Evolutionary conservation across 1,140 invertebrate species (phyloP), one percentile per base, ranked within the genome.

Genomic region (Saxidomus purpurata): DNA sequence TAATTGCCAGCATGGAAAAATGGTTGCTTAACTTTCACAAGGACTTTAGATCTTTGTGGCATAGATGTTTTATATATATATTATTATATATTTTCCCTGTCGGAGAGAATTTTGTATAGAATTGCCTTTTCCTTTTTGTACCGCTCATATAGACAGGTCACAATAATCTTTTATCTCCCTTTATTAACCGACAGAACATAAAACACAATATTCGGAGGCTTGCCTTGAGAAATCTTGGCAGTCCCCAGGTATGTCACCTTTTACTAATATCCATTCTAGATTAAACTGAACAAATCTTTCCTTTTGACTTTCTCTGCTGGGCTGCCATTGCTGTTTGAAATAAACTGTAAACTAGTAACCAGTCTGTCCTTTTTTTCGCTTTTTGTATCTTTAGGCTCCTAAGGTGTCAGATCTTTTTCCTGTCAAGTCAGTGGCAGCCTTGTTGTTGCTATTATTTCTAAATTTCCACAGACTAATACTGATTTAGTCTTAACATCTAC

Each of bases 151-250:
- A 34, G 38, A 8, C 8, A 28, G 43, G n/a, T n/a, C 49, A 49
- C n/a, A 34, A 43, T 79, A 79, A 79, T 79, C 31, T 59, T 9
- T 79, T 52, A 55, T 52, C 43, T 79, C 76, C 71, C 76, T 79
- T 79, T 79, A 79, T 79, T 79, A 79, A 79, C 76, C 49, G 28
- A 79, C 86, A 88, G 86, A 88, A 77, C 47, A 81, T 67, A 63
- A 88, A 88, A 88, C 22, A 59, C 47, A 77, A 88, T 88, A 88
- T 88, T 52, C 86, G 86, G 77, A 88, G 86, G 71, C 76, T 88
- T 38, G 86, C 86, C 76, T 79, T 88, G 40, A 59, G 86, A 49
- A 88, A 88, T 49, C 86, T 88, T 6, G 86, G 71, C 61, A 88
- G 76, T 88, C 86, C 77, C 74, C 76, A 88, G 86, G 86, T 88